These are phyloP conservation scores for Notothenia coriiceps DNA, from an alignment of 2,113 vertebrate species.

Conservation along the genomic window DNA sequence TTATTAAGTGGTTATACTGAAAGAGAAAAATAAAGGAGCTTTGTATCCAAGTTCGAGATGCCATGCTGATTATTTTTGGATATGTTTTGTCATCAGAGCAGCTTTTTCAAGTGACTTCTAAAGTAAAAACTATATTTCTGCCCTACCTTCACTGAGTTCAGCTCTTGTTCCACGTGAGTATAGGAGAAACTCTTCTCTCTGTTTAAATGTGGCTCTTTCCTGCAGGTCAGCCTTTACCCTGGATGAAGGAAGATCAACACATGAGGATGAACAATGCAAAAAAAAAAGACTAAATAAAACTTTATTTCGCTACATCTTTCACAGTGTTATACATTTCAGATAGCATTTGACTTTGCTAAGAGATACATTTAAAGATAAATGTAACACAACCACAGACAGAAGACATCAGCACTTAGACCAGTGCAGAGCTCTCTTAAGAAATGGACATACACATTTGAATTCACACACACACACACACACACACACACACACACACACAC, in stretches of 20 bases:
- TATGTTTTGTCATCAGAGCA: background rate
- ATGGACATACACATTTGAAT: conserved; percentile 6
- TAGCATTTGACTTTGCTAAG: conserved; percentile 19
- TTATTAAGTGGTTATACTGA: background rate
- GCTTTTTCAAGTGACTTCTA: too few relatives aligned
- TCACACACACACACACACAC: conserved; percentile 5
- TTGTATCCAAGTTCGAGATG: background rate
- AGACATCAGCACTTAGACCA: background rate
- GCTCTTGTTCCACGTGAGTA: background rate
- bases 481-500: background rate
- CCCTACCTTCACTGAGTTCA: conserved; percentile 2
- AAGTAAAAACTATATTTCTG: background rate
- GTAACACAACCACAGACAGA: conserved; percentile 5
- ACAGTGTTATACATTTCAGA: conserved; percentile 47
- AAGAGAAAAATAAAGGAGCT: background rate
- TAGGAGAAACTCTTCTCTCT: background rate
- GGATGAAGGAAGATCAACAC: conserved; percentile 4
- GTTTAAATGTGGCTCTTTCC: background rate
- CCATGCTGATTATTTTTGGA: background rate
- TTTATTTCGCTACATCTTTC: conserved; percentile 54
- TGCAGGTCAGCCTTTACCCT: background rate
- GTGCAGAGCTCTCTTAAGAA: conserved; percentile 16
- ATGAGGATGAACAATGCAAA: background rate
- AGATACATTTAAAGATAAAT: conserved; percentile 42
- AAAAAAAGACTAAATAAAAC: conserved; percentile 20